Conservation (phyloP, 2,797 vertebrate species). For the Eutrigla gurnardus region DNA sequence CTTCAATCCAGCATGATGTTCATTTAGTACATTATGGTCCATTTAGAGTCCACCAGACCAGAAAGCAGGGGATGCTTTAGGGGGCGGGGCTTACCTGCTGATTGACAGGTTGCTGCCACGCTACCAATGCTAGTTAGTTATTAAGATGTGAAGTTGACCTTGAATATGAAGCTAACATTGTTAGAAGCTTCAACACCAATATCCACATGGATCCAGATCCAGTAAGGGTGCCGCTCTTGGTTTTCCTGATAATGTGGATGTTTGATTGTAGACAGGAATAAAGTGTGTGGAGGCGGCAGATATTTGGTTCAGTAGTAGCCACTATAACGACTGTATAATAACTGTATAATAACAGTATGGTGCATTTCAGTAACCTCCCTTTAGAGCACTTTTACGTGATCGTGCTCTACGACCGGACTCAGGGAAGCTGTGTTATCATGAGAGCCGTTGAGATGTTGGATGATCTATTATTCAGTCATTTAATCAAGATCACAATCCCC, state of each 20-base stretch:
- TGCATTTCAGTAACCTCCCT: background rate
- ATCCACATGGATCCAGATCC: too few species aligned
- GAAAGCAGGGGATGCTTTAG: too few species aligned
- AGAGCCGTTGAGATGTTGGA: background rate
- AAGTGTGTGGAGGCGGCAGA: constrained; percentile 1
- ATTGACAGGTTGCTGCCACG: too few species aligned
- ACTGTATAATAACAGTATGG: background rate
- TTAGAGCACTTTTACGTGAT: background rate
- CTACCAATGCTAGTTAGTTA: too few species aligned
- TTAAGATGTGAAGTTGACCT: too few species aligned
- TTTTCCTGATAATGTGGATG: background rate
- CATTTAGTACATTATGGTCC: too few species aligned
- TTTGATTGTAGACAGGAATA: background rate
- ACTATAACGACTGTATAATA: background rate
- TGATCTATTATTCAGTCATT: constrained; percentile 29
- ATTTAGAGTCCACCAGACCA: too few species aligned
- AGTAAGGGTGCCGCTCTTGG: too few species aligned
- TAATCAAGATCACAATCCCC: constrained; percentile 18
- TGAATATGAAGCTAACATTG: too few species aligned
- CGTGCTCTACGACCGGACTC: constrained; percentile 1
- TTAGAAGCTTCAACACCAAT: too few species aligned
- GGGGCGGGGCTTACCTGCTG: too few species aligned
- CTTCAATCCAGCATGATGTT: too few species aligned
- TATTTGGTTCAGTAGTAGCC: background rate
- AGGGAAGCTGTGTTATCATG: constrained; percentile 2